A percentile compares a stretch with the other conserved stretches of the same genome.
Conservation (phyloP, 2,113 vertebrate genomes). For the Orthonyx spaldingii region DNA sequence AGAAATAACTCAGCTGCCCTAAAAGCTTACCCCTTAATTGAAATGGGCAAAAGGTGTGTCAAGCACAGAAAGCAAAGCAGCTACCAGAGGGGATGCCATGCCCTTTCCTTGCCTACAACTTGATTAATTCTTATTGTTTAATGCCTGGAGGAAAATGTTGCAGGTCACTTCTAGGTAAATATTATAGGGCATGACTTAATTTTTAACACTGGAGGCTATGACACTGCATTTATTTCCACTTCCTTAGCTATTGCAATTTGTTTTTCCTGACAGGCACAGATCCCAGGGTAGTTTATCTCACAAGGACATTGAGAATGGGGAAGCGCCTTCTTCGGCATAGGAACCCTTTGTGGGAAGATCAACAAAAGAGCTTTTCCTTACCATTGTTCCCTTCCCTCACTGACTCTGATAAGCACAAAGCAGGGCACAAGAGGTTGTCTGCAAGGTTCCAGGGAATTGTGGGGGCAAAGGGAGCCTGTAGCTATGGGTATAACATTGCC, state of each 20-base stretch:
- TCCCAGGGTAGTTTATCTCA: not conserved
- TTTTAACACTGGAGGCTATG: not conserved
- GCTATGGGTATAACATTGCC: fast-evolving
- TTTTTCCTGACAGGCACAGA: not conserved
- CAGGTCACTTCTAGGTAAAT: not conserved
- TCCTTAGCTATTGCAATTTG: not conserved
- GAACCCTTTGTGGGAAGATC: not conserved
- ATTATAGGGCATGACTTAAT: not conserved
- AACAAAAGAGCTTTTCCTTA: not conserved
- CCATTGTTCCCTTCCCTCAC: not conserved
- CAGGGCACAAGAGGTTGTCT: not conserved
- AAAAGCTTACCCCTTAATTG: not conserved
- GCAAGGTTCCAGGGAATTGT: not conserved
- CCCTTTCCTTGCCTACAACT: not conserved
- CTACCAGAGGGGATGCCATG: not conserved
- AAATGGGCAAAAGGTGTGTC: not conserved
- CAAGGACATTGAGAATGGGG: not conserved
- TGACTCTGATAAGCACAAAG: not conserved
- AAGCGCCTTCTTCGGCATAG: not conserved
- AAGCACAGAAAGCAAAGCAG: not conserved
- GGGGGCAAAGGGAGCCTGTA: not conserved
- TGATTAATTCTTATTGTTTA: slow-evolving; percentile 2
- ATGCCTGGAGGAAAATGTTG: not conserved
- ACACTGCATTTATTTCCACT: not conserved
- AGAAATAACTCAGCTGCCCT: not conserved